Conservation (phyloP, 1,140 invertebrate species). For the Rhyzopertha dominica region DNA sequence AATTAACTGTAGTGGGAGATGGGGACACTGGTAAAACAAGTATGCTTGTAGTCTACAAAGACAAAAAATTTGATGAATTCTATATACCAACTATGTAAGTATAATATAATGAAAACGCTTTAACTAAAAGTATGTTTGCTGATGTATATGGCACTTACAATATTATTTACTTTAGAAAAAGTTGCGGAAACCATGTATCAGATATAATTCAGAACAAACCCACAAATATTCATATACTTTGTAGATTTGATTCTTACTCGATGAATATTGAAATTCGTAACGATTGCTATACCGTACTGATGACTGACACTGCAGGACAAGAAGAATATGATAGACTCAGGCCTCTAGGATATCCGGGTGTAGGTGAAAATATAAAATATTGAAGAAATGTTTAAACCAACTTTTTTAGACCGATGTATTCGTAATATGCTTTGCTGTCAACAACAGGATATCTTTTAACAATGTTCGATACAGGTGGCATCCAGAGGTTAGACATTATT, state of each 20-base stretch:
- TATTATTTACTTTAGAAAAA: no score
- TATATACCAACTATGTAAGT: conserved; percentile 50
- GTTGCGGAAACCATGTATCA: no score
- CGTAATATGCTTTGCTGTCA: conserved; percentile 94
- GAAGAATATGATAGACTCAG: conserved; percentile 93
- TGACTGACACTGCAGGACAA: conserved; percentile 81
- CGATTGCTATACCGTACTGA: conserved; percentile 34
- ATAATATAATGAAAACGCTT: no score
- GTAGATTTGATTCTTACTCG: conserved; percentile 43
- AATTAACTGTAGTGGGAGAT: conserved; percentile 57
- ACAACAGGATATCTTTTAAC: conserved; percentile 96
- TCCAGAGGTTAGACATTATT: conserved; percentile 62
- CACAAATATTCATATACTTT: no score
- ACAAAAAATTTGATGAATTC: conserved; percentile 48
- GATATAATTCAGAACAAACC: no score
- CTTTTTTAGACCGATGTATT: conserved; percentile 93
- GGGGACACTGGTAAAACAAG: conserved; percentile 60
- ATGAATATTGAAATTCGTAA: conserved; percentile 38
- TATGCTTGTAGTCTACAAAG: conserved; percentile 56
- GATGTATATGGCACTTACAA: no score
- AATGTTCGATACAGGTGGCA: conserved; percentile 98
- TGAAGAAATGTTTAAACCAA: conserved; percentile 3
- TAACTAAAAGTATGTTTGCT: no score
- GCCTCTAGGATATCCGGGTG: conserved; percentile 89
- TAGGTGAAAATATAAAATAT: conserved; percentile 19